Evolutionary conservation across 2,797 vertebrate species (phyloP).

Genomic region (Cuniculus paca): DNA sequence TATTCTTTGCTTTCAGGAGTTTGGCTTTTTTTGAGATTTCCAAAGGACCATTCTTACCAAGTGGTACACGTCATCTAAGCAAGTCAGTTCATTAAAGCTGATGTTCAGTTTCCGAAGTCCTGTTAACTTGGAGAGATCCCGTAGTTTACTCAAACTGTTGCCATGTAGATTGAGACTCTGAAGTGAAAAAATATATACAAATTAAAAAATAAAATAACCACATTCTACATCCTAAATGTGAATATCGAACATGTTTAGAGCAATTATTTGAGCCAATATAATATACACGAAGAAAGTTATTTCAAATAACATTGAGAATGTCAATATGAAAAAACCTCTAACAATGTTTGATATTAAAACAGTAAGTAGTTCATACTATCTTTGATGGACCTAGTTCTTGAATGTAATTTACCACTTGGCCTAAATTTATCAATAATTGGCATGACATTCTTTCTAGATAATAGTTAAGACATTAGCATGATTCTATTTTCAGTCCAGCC

Average conservation of each 20-base stretch:
- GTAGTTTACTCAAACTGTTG: slow-evolving; percentile 91
- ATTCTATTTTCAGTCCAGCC: background rate
- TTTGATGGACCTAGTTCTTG: background rate
- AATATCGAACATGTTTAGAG: slow-evolving; percentile 16
- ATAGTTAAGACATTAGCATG: background rate
- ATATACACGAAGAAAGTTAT: background rate
- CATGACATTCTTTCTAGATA: slow-evolving; percentile 53
- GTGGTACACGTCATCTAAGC: slow-evolving; percentile 91
- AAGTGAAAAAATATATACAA: slow-evolving; percentile 56
- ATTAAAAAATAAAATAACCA: background rate
- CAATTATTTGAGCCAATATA: background rate
- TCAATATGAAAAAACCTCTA: background rate
- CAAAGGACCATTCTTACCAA: slow-evolving; percentile 88
- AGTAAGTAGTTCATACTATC: slow-evolving; percentile 22
- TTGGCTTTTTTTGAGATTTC: background rate
- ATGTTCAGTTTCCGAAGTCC: slow-evolving; percentile 90
- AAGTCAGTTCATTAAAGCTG: slow-evolving; percentile 93
- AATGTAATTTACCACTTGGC: slow-evolving; percentile 18
- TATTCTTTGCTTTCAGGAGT: background rate
- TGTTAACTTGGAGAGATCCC: slow-evolving; percentile 90
- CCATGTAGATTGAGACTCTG: slow-evolving; percentile 93
- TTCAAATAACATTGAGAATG: slow-evolving; percentile 42
- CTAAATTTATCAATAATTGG: slow-evolving; percentile 26
- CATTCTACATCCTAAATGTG: background rate
- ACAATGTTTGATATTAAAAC: slow-evolving; percentile 28